A percentile compares a stretch with the other conserved stretches of the same genome.
Conservation (phyloP, 1,140 invertebrate species). For the Calliopsis andreniformis region DNA sequence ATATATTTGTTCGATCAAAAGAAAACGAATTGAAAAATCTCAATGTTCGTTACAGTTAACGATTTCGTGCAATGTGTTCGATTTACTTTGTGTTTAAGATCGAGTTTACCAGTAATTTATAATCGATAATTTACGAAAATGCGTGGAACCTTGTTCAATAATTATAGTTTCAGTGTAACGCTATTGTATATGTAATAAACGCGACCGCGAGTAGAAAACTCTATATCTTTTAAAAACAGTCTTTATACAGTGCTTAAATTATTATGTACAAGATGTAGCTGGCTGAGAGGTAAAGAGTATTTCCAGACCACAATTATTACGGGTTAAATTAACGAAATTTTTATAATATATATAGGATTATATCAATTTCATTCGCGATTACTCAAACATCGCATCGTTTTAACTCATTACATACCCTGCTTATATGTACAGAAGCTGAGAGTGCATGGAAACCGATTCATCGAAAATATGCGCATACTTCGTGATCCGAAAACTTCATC, state of each 20-base stretch:
- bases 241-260: conserved; percentile 80
- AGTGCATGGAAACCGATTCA: conserved; percentile 31
- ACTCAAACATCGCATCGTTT: conserved; percentile 58
- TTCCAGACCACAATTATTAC: conserved; percentile 51
- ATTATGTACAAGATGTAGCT: conserved; percentile 79
- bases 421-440: conserved; percentile 73
- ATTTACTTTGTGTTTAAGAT: not conserved
- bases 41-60: not conserved
- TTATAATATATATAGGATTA: conserved; percentile 50
- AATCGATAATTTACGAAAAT: not conserved
- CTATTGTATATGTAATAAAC: no score
- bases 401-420: conserved; percentile 75
- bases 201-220: conserved; percentile 46
- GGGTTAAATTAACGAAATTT: conserved; percentile 41
- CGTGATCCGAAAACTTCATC: not conserved
- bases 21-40: not conserved
- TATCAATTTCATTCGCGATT: conserved; percentile 43
- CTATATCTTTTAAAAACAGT: conserved; percentile 76
- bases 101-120: not conserved
- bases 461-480: not conserved
- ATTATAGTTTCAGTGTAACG: no score
- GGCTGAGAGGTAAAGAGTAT: conserved; percentile 75
- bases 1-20: not conserved
- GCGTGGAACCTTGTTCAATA: not conserved
- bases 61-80: not conserved